Conservation (phyloP, 2,888 invertebrate species). For the Ormyrus thymus region DNA sequence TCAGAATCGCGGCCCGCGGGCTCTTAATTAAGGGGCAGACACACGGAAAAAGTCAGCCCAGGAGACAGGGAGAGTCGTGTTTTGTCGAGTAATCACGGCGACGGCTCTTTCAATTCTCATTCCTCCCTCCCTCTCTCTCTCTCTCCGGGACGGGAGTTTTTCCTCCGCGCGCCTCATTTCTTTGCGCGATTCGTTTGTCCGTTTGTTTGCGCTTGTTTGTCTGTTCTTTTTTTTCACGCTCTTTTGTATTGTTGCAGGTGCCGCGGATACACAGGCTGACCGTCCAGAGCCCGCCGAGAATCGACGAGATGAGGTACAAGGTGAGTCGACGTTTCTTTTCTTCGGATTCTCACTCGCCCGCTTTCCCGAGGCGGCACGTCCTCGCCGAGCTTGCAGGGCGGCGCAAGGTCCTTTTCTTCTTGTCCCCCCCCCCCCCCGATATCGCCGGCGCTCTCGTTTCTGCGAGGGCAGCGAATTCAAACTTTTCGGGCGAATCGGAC, state of each 20-base stretch:
- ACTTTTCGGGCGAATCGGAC: too few relatives aligned
- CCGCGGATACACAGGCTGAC: not conserved
- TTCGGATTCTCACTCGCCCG: not conserved
- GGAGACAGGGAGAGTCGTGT: slow-evolving; percentile 19
- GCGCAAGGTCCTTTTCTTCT: not conserved
- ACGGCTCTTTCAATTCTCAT: slow-evolving; percentile 26
- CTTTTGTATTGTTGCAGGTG: slow-evolving; percentile 62
- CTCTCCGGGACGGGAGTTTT: not conserved
- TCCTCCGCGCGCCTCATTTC: slow-evolving; percentile 4
- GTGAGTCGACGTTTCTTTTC: slow-evolving; percentile 59
- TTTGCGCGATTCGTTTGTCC: not conserved
- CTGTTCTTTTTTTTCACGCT: not conserved
- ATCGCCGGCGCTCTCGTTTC: too few relatives aligned
- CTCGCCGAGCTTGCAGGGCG: too few relatives aligned
- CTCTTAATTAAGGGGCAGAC: slow-evolving; percentile 52
- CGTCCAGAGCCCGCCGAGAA: slow-evolving; percentile 1
- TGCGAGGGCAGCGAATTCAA: too few relatives aligned
- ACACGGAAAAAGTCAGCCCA: slow-evolving; percentile 21
- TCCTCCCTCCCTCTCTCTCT: not conserved
- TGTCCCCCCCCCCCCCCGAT: not conserved
- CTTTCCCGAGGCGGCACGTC: not conserved
- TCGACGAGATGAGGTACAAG: slow-evolving; percentile 67
- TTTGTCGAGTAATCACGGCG: slow-evolving; percentile 53
- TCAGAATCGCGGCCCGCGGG: slow-evolving; percentile 29
- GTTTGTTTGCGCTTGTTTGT: too few relatives aligned